Percentiles rank a stretch among this genome's conserved stretches.
These are phyloP conservation scores for Sycon ciliatum DNA, from an alignment of 37 sponge, comb jelly and placozoan species.

Conservation along the genomic window DNA sequence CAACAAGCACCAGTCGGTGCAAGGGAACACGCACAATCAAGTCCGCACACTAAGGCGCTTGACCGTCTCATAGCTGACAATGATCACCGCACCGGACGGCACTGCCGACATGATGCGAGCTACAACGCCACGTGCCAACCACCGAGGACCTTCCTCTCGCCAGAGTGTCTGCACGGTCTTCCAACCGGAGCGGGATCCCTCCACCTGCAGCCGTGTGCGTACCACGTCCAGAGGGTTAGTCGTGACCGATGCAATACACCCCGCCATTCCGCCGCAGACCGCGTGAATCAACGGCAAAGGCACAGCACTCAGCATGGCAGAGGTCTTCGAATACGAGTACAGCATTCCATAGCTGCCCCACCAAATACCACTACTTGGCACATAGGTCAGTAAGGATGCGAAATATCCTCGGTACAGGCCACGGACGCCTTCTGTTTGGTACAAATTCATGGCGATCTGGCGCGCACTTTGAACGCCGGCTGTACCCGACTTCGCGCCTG, in stretches of 20 bases:
- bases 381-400: slow-evolving; percentile 79
- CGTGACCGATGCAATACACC: slow-evolving; percentile 38
- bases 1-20: too few relatives aligned
- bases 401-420: slow-evolving; percentile 85
- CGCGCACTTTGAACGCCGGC: too few relatives aligned
- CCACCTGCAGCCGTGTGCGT: slow-evolving; percentile 91
- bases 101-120: slow-evolving; percentile 60
- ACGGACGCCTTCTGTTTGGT: slow-evolving; percentile 44
- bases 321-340: too few relatives aligned
- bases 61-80: slow-evolving; percentile 77
- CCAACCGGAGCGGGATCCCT: slow-evolving; percentile 33
- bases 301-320: background rate
- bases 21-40: too few relatives aligned
- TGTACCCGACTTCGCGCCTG: too few relatives aligned
- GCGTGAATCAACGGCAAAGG: slow-evolving; percentile 61
- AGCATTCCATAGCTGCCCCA: slow-evolving; percentile 83
- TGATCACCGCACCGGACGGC: slow-evolving; percentile 61
- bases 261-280: slow-evolving; percentile 51
- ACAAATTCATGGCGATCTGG: slow-evolving; percentile 37
- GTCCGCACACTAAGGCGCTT: slow-evolving; percentile 69
- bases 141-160: slow-evolving; percentile 60
- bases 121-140: slow-evolving; percentile 68
- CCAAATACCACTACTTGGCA: slow-evolving; percentile 87
- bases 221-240: slow-evolving; percentile 91
- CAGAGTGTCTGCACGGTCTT: slow-evolving; percentile 42